Conservation (phyloP, 2,888 invertebrate species). For the Stenoptilia bipunctidactyla region DNA sequence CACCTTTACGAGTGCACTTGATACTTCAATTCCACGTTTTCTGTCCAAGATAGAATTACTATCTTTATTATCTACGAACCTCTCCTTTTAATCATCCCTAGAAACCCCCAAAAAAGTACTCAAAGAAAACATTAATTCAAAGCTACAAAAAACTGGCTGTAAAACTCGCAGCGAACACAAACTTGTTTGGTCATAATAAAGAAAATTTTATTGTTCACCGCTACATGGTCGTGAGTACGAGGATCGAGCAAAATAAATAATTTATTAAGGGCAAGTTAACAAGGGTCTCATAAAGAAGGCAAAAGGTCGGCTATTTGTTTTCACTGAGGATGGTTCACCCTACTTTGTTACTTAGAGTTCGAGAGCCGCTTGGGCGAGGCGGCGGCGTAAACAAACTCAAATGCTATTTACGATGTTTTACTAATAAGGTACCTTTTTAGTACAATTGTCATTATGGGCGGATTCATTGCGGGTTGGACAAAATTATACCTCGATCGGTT, state of each 20-base stretch:
- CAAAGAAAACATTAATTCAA: too few relatives aligned
- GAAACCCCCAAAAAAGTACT: too few relatives aligned
- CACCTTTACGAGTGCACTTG: too few relatives aligned
- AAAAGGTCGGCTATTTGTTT: conserved; percentile 69
- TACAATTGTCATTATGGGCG: too few relatives aligned
- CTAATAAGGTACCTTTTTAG: too few relatives aligned
- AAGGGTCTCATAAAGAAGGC: conserved; percentile 71
- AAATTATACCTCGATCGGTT: too few relatives aligned
- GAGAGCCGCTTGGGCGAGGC: conserved; percentile 30
- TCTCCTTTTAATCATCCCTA: too few relatives aligned
- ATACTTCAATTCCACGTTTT: too few relatives aligned
- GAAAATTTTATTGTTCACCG: conserved; percentile 27
- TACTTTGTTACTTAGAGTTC: conserved; percentile 63
- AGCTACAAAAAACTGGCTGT: too few relatives aligned
- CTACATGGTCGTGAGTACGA: conserved; percentile 1
- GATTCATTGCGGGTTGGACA: too few relatives aligned
- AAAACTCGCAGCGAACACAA: conserved; percentile 9
- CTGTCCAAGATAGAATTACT: too few relatives aligned
- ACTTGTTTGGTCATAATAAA: conserved; percentile 50
- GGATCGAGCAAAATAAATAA: conserved; percentile 50
- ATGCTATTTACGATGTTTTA: conserved; percentile 18
- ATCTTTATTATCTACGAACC: too few relatives aligned
- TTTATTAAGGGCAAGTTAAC: conserved; percentile 70
- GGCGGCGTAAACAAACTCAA: conserved; percentile 19
- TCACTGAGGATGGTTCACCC: conserved; percentile 53